These are phyloP conservation scores for Achroia grisella DNA, from an alignment of 1,140 invertebrate species.

Conservation along the genomic window DNA sequence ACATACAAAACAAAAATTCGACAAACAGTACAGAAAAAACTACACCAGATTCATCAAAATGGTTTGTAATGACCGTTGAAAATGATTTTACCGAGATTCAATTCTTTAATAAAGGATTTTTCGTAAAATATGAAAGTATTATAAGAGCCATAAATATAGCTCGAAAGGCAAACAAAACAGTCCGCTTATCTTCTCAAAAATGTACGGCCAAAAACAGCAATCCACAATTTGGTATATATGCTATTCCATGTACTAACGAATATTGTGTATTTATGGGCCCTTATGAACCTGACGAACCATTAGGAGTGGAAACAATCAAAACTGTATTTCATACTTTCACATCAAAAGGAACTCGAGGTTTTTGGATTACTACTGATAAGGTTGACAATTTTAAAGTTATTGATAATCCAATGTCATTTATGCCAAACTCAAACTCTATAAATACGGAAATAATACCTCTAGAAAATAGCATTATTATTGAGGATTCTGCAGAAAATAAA, in stretches of 20 bases:
- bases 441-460: slow-evolving; percentile 20
- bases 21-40: not conserved
- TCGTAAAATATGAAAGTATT: slow-evolving; percentile 55
- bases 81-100: slow-evolving; percentile 60
- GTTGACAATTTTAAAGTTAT: slow-evolving; percentile 51
- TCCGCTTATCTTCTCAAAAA: slow-evolving; percentile 49
- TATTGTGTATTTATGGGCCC: slow-evolving; percentile 56
- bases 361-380: slow-evolving; percentile 57
- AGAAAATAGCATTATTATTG: slow-evolving; percentile 2
- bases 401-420: slow-evolving; percentile 53
- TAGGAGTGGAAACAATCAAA: slow-evolving; percentile 56
- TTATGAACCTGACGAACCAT: slow-evolving; percentile 47
- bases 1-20: no score
- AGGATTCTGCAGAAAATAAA: not conserved
- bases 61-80: slow-evolving; percentile 63
- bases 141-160: slow-evolving; percentile 52
- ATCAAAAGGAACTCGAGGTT: slow-evolving; percentile 36
- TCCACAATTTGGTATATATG: slow-evolving; percentile 61
- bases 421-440: slow-evolving; percentile 21
- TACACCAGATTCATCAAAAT: slow-evolving; percentile 35
- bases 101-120: slow-evolving; percentile 55
- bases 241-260: slow-evolving; percentile 41
- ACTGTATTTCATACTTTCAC: slow-evolving; percentile 8
- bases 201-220: slow-evolving; percentile 19
- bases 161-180: slow-evolving; percentile 45